Base-by-base conservation (phyloP, 2,888 invertebrate species). In the Tipula helvola region DNA sequence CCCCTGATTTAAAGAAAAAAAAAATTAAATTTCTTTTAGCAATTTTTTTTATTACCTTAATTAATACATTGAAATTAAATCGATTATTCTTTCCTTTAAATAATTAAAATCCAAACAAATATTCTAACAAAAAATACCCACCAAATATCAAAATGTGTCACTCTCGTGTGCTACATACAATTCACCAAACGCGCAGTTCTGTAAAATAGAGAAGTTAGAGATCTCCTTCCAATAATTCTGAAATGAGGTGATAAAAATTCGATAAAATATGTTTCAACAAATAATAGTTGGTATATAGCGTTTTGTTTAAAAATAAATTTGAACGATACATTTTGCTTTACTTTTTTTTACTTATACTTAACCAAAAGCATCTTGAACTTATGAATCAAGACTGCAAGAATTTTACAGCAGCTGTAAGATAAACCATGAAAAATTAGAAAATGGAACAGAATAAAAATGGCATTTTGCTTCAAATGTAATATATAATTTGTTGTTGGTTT, bases 351-450 rank as follows among this genome's bases (percentile, higher is more conserved):
- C 5, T 2, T 84, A 85, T 85, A 85, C 85, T 85, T 85, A 85
- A 44, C 85, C 85, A 41, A 85, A 42, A 12, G 42, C 13, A 44
- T 85, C 42, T 85, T 85, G 85, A 42, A 39, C 18, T 44, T 44
- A 85, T 71, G 71, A 28, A 71, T 85, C 85, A 85, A 85, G 42
- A 85, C 85, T 44, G 85, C 44, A 44, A 85, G 18, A 42, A 71
- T 28, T 52, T 71, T 71, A 16, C 85, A 44, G 85, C 85, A 85
- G 85, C 85, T 85, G 85, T 18, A 85, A 85, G n/a, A 84, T 39
- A 84, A 84, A 84, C 84, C 84, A 84, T 84, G 41, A 84, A 84
- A 84, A 84, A 84, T 84, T 84, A 84, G 83, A 84, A 84, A 84
- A 84, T 84, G 84, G 84, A 84, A 39, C 7, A 84, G 84, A 84